phyloP scores from a whole-genome alignment of 1,140 invertebrate genomes.

The Megathymus violae region DNA sequence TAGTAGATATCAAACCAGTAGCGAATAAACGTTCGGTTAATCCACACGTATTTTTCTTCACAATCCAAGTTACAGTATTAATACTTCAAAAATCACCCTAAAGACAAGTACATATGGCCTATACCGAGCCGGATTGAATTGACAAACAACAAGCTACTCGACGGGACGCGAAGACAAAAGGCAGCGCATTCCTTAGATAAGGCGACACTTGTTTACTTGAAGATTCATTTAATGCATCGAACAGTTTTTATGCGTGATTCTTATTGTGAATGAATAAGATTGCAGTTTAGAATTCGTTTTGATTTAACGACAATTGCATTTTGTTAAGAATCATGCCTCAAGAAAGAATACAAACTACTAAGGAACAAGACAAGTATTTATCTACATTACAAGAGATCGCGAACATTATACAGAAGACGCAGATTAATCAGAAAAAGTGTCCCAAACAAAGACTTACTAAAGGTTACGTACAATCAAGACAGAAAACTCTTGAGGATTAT shows the following conservation, averaged over 20 bases:
- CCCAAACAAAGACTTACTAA: conserved; percentile 14
- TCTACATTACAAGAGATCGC: conserved; percentile 2
- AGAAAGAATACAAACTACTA: conserved; percentile 7
- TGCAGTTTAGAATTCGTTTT: no score
- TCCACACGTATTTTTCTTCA: no score
- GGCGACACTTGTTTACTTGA: conserved; percentile 10
- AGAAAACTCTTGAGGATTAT: no score
- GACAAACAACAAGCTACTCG: not conserved
- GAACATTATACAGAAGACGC: conserved; percentile 20
- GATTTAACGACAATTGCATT: not conserved
- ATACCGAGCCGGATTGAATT: conserved; percentile 9
- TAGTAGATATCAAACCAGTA: no score
- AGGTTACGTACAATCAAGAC: no score
- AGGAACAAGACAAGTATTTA: conserved; percentile 10
- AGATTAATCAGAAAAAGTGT: conserved; percentile 16
- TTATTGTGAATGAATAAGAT: not conserved
- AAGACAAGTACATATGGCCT: conserved; percentile 15
- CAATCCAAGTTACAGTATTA: no score
- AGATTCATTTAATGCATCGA: not conserved
- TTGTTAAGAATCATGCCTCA: conserved; percentile 5
- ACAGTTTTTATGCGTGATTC: not conserved
- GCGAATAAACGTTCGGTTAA: no score
- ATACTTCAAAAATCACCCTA: no score
- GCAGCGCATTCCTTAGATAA: conserved; percentile 21
- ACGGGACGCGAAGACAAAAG: conserved; percentile 6